These are phyloP conservation scores for Ctenopoma multispine DNA, from an alignment of 2,797 vertebrate species.

Conservation along the genomic window DNA sequence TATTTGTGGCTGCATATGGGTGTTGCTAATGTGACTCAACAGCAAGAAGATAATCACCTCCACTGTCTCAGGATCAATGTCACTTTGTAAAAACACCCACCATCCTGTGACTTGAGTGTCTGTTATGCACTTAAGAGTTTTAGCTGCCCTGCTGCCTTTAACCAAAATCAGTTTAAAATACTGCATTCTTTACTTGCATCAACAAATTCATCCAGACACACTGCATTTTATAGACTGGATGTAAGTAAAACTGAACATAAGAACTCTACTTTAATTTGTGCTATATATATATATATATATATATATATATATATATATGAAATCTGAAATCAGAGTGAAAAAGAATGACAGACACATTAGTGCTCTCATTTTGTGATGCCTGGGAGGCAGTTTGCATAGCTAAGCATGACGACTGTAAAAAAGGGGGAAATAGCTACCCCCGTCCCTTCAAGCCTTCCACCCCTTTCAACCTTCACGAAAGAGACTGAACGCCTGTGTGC, in stretches of 20 bases:
- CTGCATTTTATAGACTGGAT: background rate
- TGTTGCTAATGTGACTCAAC: slow-evolving; percentile 21
- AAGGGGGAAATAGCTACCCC: background rate
- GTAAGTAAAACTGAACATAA: too few relatives aligned
- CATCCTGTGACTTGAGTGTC: slow-evolving; percentile 24
- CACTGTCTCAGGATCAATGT: slow-evolving; percentile 13
- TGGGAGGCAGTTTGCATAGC: background rate
- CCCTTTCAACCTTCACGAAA: background rate
- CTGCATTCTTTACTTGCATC: background rate
- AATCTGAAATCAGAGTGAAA: background rate
- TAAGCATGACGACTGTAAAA: background rate
- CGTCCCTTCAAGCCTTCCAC: too few relatives aligned
- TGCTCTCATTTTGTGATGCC: background rate
- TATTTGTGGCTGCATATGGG: slow-evolving; percentile 13
- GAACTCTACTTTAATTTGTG: background rate
- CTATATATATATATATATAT: too few relatives aligned
- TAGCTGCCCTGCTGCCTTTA: background rate
- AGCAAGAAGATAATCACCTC: slow-evolving; percentile 20
- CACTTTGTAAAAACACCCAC: slow-evolving; percentile 32
- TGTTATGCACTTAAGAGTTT: slow-evolving; percentile 23
- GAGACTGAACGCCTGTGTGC: background rate
- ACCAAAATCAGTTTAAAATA: background rate
- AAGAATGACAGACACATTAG: background rate
- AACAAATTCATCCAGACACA: background rate
- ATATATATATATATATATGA: too few relatives aligned